Evolutionary conservation across 1,140 invertebrate species (phyloP).

Genomic region (Heliconius hewitsoni): DNA sequence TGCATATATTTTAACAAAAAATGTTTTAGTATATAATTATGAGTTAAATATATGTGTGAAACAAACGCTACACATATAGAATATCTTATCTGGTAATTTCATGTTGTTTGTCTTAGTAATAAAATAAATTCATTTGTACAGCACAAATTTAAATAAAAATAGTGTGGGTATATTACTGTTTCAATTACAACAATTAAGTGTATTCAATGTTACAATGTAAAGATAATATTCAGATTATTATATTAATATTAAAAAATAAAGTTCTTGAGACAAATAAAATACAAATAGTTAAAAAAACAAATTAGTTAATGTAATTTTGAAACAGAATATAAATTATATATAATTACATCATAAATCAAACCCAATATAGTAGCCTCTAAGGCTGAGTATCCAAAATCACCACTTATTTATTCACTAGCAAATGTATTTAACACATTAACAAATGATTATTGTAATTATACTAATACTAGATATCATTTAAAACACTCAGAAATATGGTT

Average conservation of each 20-base stretch:
- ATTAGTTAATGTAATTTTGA: not conserved
- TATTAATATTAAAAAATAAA: too few species aligned
- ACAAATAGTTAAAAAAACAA: not conserved
- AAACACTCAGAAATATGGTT: not conserved
- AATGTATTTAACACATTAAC: not conserved
- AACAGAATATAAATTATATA: not conserved
- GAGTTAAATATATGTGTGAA: too few species aligned
- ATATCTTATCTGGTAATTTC: too few species aligned
- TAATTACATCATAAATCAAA: conserved; percentile 17
- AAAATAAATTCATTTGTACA: too few species aligned
- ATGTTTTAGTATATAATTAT: too few species aligned
- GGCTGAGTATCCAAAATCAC: conserved; percentile 17
- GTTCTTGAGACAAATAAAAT: not conserved
- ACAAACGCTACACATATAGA: too few species aligned
- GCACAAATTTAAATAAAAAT: not conserved
- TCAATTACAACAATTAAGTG: not conserved
- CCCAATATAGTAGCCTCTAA: conserved; percentile 13
- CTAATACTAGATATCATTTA: not conserved
- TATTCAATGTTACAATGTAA: too few species aligned
- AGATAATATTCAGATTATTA: too few species aligned
- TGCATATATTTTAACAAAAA: too few species aligned
- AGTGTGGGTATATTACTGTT: not conserved
- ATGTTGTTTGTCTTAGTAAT: not conserved
- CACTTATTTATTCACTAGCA: conserved; percentile 28
- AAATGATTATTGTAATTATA: not conserved